These are phyloP conservation scores for Tachyglossus aculeatus DNA, from an alignment of 2,797 vertebrate species.

Conservation along the genomic window DNA sequence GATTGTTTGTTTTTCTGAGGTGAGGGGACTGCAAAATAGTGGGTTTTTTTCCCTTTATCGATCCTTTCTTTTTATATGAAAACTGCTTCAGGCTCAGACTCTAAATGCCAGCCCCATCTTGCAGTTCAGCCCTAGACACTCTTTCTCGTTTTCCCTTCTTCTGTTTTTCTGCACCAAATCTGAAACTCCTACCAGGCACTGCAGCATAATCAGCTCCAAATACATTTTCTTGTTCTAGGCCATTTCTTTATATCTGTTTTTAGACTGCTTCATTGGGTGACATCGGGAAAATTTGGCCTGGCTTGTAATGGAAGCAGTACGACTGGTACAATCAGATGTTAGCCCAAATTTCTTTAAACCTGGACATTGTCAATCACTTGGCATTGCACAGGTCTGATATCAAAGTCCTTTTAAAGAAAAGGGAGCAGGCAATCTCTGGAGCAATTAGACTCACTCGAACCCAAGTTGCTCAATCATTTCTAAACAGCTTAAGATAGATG, in stretches of 20 bases:
- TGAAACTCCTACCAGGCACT: neutral
- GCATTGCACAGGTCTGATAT: neutral
- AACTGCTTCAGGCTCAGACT: neutral
- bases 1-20: neutral
- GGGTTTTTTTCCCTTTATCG: neutral
- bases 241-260: slow-evolving; percentile 57
- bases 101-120: neutral
- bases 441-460: slow-evolving; percentile 16
- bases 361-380: neutral
- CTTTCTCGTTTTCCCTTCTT: neutral
- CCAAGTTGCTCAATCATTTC: slow-evolving; percentile 29
- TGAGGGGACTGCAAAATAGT: neutral
- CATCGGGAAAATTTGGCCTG: slow-evolving; percentile 34
- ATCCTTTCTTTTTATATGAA: neutral
- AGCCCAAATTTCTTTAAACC: neutral
- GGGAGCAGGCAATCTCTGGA: neutral
- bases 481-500: slow-evolving; percentile 12
- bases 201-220: slow-evolving; percentile 35
- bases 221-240: slow-evolving; percentile 36
- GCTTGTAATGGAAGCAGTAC: neutral
- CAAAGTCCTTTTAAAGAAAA: neutral
- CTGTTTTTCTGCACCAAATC: slow-evolving; percentile 22
- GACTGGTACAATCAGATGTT: neutral
- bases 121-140: slow-evolving; percentile 6
- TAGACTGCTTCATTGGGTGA: slow-evolving; percentile 38